Conservation (phyloP, 2,113 vertebrate species). For the Leucoraja erinaceus region DNA sequence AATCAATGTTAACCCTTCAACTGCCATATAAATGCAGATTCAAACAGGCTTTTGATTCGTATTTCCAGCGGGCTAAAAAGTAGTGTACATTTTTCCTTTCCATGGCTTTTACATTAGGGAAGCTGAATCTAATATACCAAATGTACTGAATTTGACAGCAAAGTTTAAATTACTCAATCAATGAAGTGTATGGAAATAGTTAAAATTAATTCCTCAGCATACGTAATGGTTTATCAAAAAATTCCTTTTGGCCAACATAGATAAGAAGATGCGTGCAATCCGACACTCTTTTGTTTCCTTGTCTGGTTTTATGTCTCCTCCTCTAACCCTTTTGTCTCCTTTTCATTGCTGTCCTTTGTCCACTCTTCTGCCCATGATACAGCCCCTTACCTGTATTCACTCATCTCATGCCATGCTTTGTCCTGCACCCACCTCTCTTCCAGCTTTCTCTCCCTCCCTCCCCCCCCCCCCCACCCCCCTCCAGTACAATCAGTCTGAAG, state of each 20-base stretch:
- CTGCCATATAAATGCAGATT: neutral
- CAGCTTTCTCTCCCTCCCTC: too few relatives aligned
- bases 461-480: too few relatives aligned
- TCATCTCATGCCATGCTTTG: too few relatives aligned
- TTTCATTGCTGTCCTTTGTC: too few relatives aligned
- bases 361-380: too few relatives aligned
- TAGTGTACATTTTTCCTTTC: neutral
- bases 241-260: neutral
- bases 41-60: neutral
- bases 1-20: constrained; percentile 18
- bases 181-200: neutral
- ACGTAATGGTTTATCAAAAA: neutral
- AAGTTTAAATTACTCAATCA: neutral
- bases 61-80: neutral
- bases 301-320: too few relatives aligned
- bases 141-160: neutral
- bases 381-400: too few relatives aligned
- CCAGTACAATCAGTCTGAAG: too few relatives aligned
- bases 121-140: neutral
- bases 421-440: too few relatives aligned
- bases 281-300: too few relatives aligned
- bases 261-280: neutral
- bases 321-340: too few relatives aligned
- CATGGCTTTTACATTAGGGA: neutral
- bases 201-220: neutral